A percentile compares a stretch with the other conserved stretches of the same genome.
These are phyloP conservation scores for Rallus limicola DNA, from an alignment of 2,113 vertebrate species.

Conservation along the genomic window DNA sequence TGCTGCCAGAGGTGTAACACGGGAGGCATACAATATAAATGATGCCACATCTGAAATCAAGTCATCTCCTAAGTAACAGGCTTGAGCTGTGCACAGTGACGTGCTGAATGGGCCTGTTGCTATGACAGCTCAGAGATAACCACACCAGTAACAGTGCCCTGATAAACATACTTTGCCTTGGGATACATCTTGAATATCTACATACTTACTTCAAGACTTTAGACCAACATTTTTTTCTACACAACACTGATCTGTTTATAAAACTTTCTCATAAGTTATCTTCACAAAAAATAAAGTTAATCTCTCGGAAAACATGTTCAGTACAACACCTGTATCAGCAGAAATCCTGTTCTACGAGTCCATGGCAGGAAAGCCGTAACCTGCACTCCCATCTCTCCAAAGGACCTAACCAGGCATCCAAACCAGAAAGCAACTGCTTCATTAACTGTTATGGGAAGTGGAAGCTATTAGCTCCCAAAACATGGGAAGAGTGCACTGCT, in stretches of 20 bases:
- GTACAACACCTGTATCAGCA: neutral
- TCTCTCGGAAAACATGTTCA: constrained; percentile 20
- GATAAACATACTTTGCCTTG: neutral
- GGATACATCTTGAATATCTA: neutral
- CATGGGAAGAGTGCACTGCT: neutral
- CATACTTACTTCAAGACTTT: neutral
- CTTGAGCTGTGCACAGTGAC: neutral
- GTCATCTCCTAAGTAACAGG: neutral
- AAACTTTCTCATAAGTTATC: constrained; percentile 57
- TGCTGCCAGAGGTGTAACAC: neutral
- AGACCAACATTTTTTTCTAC: neutral
- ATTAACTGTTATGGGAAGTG: neutral
- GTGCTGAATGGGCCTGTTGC: neutral
- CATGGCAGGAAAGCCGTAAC: neutral
- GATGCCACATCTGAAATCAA: neutral
- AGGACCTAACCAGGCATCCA: neutral
- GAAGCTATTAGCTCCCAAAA: neutral
- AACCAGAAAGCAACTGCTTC: constrained; percentile 11
- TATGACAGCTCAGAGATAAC: neutral
- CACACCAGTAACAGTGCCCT: neutral
- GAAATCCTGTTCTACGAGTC: neutral
- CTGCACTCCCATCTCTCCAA: neutral
- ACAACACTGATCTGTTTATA: constrained; percentile 11
- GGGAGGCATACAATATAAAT: neutral
- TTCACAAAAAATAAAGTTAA: constrained; percentile 57